Evolutionary conservation across 1,140 invertebrate species (phyloP).

Genomic region (Hycleus cichorii): DNA sequence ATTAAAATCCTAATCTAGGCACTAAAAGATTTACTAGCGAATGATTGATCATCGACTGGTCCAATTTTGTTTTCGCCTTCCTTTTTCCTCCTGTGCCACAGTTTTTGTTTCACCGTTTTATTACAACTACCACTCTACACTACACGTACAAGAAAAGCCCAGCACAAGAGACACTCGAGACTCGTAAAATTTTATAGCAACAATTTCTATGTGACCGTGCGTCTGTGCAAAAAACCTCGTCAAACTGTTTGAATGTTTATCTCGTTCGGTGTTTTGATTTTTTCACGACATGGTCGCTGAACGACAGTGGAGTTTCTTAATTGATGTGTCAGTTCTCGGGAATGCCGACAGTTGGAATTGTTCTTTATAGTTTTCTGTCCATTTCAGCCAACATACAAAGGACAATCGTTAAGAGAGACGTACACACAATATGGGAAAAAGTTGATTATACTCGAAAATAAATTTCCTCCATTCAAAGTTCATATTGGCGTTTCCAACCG

Average conservation of each 20-base stretch:
- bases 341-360: constrained; percentile 27
- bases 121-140: no score
- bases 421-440: not conserved
- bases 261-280: constrained; percentile 30
- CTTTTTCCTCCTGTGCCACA: no score
- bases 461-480: no score
- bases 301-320: constrained; percentile 15
- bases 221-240: constrained; percentile 19
- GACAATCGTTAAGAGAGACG: not conserved
- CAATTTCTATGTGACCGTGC: constrained; percentile 16
- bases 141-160: no score
- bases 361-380: constrained; percentile 21
- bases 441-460: no score
- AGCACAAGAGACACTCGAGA: not conserved
- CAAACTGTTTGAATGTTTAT: constrained; percentile 30
- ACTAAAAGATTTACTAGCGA: no score
- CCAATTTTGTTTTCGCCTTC: no score
- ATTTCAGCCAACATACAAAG: not conserved
- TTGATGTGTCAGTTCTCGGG: constrained; percentile 33
- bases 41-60: no score
- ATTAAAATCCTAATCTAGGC: no score
- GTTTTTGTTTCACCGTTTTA: no score
- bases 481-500: no score
- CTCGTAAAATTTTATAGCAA: constrained; percentile 32
- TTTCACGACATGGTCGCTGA: constrained; percentile 25